phyloP scores from a whole-genome alignment of 2,888 invertebrate genomes.

The Helleia helle region DNA sequence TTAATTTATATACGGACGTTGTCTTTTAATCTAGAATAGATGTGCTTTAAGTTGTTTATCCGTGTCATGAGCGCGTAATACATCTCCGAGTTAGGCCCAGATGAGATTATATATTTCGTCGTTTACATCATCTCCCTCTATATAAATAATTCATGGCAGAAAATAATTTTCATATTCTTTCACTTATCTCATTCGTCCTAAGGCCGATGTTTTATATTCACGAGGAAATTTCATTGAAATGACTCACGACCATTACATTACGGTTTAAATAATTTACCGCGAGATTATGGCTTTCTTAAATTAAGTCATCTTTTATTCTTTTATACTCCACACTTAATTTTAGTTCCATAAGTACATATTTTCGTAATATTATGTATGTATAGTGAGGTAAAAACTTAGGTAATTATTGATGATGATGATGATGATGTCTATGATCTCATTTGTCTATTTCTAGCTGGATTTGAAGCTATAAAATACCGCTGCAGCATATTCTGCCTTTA shows the following conservation, averaged over 20 bases:
- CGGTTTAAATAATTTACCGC: neutral
- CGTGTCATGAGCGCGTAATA: neutral
- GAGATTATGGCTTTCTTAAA: neutral
- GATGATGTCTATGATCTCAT: too few species aligned
- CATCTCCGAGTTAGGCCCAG: slow-evolving; percentile 7
- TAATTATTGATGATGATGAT: too few species aligned
- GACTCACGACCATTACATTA: slow-evolving; percentile 1
- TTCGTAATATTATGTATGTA: too few species aligned
- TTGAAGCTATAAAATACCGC: too few species aligned
- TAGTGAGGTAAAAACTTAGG: too few species aligned
- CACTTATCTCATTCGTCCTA: slow-evolving; percentile 13
- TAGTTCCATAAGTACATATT: too few species aligned
- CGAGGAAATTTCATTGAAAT: slow-evolving; percentile 1
- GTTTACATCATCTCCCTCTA: slow-evolving; percentile 13
- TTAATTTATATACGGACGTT: too few species aligned
- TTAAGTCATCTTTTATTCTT: too few species aligned
- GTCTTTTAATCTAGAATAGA: neutral
- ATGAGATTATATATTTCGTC: slow-evolving; percentile 15
- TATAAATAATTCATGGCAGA: slow-evolving; percentile 27
- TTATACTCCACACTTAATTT: too few species aligned
- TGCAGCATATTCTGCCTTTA: too few species aligned
- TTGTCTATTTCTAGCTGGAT: too few species aligned
- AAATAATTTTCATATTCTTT: slow-evolving; percentile 26
- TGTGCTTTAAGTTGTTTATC: neutral
- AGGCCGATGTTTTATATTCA: slow-evolving; percentile 3